These are phyloP conservation scores for Rhodophaea formosa DNA, from an alignment of 2,888 invertebrate species.

Conservation along the genomic window DNA sequence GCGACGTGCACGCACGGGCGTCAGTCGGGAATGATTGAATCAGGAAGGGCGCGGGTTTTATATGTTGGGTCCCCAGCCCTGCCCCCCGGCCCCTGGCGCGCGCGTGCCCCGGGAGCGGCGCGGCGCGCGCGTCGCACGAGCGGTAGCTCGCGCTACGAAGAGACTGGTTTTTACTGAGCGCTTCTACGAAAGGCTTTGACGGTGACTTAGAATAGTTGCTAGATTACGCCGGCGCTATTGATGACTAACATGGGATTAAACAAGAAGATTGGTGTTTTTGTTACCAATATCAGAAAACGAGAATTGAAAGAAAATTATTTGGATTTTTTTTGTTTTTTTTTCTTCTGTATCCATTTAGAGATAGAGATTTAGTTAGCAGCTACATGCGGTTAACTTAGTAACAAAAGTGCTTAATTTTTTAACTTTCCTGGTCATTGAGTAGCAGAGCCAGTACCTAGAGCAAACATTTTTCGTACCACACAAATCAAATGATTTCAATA, in stretches of 20 bases:
- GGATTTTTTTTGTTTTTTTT: background rate
- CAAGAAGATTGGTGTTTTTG: constrained; percentile 18
- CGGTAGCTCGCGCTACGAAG: constrained; percentile 68
- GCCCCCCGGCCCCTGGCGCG: constrained; percentile 35
- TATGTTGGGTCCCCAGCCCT: constrained; percentile 59
- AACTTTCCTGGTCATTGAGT: no score
- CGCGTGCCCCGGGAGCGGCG: constrained; percentile 43
- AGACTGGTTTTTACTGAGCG: constrained; percentile 63
- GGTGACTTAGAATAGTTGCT: constrained; percentile 59
- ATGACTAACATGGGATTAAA: constrained; percentile 37
- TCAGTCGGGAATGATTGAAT: constrained; percentile 72
- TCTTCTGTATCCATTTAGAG: background rate
- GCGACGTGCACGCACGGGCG: constrained; percentile 65
- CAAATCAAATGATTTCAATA: no score
- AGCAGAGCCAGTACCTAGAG: no score
- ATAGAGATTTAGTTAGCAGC: background rate
- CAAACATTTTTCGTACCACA: no score
- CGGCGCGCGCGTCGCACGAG: constrained; percentile 66
- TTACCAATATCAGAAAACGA: background rate
- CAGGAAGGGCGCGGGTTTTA: constrained; percentile 69
- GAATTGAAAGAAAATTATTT: background rate
- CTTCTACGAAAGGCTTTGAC: constrained; percentile 77
- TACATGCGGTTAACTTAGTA: no score
- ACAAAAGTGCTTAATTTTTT: no score
- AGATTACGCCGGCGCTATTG: constrained; percentile 59